Conservation (phyloP, 2,113 vertebrate species). For the Cathartes aura region DNA sequence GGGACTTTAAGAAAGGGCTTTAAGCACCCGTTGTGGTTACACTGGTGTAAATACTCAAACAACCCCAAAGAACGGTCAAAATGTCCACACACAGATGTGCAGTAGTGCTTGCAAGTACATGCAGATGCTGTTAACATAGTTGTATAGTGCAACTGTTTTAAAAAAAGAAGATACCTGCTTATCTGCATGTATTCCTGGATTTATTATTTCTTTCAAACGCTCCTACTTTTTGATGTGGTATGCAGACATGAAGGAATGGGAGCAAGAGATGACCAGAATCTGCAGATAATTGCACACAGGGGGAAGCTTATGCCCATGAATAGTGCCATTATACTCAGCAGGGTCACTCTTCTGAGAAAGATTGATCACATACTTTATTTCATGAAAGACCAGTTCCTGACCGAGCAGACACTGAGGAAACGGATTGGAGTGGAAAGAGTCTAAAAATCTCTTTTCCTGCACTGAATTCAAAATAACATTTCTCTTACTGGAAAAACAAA, state of each 20-base stretch:
- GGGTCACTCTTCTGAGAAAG: background rate
- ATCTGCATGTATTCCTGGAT: background rate
- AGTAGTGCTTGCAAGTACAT: background rate
- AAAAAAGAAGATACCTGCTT: background rate
- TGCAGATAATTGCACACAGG: background rate
- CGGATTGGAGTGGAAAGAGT: background rate
- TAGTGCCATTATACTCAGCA: background rate
- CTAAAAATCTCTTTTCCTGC: constrained; percentile 59
- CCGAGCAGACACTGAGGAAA: background rate
- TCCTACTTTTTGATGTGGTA: background rate
- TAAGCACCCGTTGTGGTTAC: background rate
- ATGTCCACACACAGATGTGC: background rate
- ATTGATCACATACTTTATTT: background rate
- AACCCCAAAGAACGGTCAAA: background rate
- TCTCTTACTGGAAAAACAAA: constrained; percentile 62
- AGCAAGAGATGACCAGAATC: background rate
- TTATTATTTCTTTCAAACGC: background rate
- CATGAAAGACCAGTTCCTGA: background rate
- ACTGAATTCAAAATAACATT: constrained; percentile 52
- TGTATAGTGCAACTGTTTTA: background rate
- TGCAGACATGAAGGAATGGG: background rate
- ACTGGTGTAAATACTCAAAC: background rate
- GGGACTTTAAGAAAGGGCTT: background rate
- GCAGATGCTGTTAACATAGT: background rate
- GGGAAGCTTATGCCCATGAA: background rate